Evolutionary conservation across 2,113 vertebrate species (phyloP), one percentile per base, ranked within the genome.

Genomic region (Sardina pilchardus): DNA sequence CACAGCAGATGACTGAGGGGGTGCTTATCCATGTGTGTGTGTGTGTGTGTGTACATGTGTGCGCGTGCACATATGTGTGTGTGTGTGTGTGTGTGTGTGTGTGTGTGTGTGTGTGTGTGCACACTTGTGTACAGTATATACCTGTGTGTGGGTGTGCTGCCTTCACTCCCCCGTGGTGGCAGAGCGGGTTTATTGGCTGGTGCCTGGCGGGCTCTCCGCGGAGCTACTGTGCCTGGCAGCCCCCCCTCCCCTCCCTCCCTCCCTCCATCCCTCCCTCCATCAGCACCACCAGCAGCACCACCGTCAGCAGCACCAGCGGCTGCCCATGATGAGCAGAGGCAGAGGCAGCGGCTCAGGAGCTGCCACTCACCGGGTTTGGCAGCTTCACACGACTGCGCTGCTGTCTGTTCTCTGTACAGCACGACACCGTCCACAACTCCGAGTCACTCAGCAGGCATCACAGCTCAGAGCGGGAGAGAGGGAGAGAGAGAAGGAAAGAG

Each of bases 381-480:
- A 34, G 30, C 63, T 30, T 34, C 63, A 26, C 12, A 34, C 9
- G 63, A 71, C 63, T 12, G 30, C 34, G 63, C n/a, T 30, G 63
- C 26, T 71, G 63, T 71, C 63, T 71, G 7, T 30, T 71, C 63
- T 71, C n/a, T 30, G n/a, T 6, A 71, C 26, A 21, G 53, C 19
- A 24, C 39, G 19, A 59, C 53, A 21, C 19, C 21, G 24, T 24
- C 10, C 48, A 50, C 53, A 59, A 7, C 53, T 59, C 53, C 6
- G 53, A 59, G 53, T 59, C 53, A 59, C 21, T 59, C 21, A 50
- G 36, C 12, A 39, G 84, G 53, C 53, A 59, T 2, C 21, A 81
- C 39, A 86, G 85, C 7, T 75, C 34, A 56, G 75, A 89, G 86
- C 83, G 1, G 26, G 26, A 71, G 44, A 8, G 45, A 85, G n/a